phyloP scores from a whole-genome alignment of 2,797 vertebrate genomes.

The Anabacerthia variegaticeps region DNA sequence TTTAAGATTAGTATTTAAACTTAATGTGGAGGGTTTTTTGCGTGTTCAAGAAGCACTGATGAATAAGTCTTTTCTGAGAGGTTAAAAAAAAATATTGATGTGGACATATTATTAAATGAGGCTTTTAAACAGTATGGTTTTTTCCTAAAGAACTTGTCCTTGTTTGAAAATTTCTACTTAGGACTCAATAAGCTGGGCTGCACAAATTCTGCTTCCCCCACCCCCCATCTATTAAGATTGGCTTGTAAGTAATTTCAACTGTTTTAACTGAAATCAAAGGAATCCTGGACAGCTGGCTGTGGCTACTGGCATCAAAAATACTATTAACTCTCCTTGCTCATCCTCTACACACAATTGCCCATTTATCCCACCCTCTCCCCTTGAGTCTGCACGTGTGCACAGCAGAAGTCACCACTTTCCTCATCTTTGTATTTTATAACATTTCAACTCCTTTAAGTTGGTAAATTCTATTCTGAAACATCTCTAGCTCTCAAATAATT shows the following conservation, averaged over 20 bases:
- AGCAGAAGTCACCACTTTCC: not conserved
- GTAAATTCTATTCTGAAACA: not conserved
- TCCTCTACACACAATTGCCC: not conserved
- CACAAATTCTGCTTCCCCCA: not conserved
- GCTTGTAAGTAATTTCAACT: not conserved
- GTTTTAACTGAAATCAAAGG: conserved; percentile 45
- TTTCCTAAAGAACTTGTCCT: not conserved
- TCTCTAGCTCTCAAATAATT: not conserved
- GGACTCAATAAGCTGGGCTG: not conserved
- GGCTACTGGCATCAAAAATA: conserved; percentile 8
- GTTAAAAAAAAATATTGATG: not conserved
- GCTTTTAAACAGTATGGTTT: not conserved
- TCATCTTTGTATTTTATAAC: not conserved
- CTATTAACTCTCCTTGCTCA: not conserved
- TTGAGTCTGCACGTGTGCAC: not conserved
- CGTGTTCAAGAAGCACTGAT: not conserved
- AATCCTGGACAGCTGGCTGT: not conserved
- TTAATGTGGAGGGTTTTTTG: not conserved
- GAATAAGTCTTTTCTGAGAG: not conserved
- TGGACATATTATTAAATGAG: not conserved
- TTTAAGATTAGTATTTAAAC: not conserved
- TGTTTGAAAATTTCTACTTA: not conserved
- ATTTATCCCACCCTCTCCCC: not conserved
- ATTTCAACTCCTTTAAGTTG: not conserved
- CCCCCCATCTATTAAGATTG: not conserved